phyloP scores from a whole-genome alignment of 2,113 vertebrate genomes.

The Hucho hucho region DNA sequence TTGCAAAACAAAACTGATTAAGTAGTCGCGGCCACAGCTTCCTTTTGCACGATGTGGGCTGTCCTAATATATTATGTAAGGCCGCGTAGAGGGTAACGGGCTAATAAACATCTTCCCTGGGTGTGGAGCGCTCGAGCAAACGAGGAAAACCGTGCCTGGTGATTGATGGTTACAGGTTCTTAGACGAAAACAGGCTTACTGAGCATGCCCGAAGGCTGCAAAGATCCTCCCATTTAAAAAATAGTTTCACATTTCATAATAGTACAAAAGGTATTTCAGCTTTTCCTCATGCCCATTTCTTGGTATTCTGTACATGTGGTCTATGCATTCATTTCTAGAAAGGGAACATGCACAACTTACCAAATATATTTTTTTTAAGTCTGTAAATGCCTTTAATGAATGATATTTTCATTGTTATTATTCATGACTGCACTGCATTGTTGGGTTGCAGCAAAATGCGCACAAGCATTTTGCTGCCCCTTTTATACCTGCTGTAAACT shows the following conservation, averaged over 20 bases:
- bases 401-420: too few relatives aligned
- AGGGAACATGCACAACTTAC: background rate
- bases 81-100: conserved; percentile 34
- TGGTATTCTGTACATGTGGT: background rate
- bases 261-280: background rate
- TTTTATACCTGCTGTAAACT: too few relatives aligned
- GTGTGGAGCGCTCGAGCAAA: conserved; percentile 56
- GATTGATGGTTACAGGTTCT: conserved; percentile 80
- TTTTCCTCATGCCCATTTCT: background rate
- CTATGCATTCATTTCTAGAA: background rate
- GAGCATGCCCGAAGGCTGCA: conserved; percentile 60
- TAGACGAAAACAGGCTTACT: conserved; percentile 75
- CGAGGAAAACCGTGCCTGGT: conserved; percentile 56
- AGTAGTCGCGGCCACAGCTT: background rate
- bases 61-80: conserved; percentile 59
- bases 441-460: too few relatives aligned
- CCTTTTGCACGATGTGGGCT: conserved; percentile 58
- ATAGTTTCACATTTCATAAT: conserved; percentile 16
- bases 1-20: conserved; percentile 44
- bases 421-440: too few relatives aligned
- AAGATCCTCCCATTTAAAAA: conserved; percentile 8
- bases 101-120: conserved; percentile 71
- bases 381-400: too few relatives aligned
- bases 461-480: too few relatives aligned
- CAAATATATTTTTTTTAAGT: background rate